Conservation (phyloP, 2,113 vertebrate species). For the Ctenomys sociabilis region DNA sequence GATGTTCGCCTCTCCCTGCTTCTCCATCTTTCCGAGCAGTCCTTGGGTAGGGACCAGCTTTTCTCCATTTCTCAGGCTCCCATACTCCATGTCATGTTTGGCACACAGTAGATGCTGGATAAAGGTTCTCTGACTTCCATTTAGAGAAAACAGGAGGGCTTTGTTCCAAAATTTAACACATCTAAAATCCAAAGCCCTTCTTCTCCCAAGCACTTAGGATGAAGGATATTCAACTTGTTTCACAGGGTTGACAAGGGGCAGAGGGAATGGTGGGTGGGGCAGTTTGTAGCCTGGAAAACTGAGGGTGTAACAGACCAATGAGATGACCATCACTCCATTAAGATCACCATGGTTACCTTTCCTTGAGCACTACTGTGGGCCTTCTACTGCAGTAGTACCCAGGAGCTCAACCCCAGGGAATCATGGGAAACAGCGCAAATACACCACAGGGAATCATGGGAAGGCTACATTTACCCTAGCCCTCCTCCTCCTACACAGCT, state of each 20-base stretch:
- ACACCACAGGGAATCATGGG: too few species aligned
- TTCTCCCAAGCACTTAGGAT: too few species aligned
- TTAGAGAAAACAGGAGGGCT: too few species aligned
- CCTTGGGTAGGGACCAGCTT: too few species aligned
- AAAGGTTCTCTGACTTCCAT: neutral
- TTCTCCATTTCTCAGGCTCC: neutral
- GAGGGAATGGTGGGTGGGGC: neutral
- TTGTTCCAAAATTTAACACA: neutral
- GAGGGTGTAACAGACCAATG: neutral
- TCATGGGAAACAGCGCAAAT: too few species aligned
- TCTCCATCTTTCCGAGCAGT: neutral
- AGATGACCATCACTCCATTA: neutral
- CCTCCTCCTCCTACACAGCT: neutral
- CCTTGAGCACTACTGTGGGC: neutral
- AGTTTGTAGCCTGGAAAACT: neutral
- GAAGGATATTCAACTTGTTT: neutral
- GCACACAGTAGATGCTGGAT: neutral
- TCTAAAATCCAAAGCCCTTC: neutral
- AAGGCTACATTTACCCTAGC: too few species aligned
- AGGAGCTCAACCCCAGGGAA: too few species aligned
- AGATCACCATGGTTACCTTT: neutral
- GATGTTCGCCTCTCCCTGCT: too few species aligned
- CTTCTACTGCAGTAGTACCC: too few species aligned
- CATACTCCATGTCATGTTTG: neutral
- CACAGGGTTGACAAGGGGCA: neutral